A percentile compares a stretch with the other conserved stretches of the same genome.
phyloP scores from a whole-genome alignment of 2,113 vertebrate genomes.

The human (Homo sapiens) region GRCh38 chr2:7386501-7387000 shows the following conservation, averaged over 20 bases:
- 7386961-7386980: neutral
- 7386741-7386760: neutral
- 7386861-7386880: neutral
- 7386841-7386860: neutral
- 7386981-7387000: neutral
- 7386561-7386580: too few relatives aligned
- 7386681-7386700: neutral
- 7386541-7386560: neutral
- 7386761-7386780: neutral
- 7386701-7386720: neutral
- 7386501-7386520: neutral
- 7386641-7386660: too few relatives aligned
- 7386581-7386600: neutral
- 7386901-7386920: accelerated
- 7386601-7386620: neutral
- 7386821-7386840: neutral
- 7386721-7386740: accelerated
- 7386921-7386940: too few relatives aligned
- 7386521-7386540: accelerated
- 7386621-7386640: neutral
- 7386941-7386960: too few relatives aligned
- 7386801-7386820: neutral
- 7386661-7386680: neutral
- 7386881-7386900: neutral
- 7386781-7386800: neutral